Percentiles rank a stretch among this genome's conserved stretches.
phyloP scores from a whole-genome alignment of 2,113 vertebrate genomes.

The Eclectus roratus region DNA sequence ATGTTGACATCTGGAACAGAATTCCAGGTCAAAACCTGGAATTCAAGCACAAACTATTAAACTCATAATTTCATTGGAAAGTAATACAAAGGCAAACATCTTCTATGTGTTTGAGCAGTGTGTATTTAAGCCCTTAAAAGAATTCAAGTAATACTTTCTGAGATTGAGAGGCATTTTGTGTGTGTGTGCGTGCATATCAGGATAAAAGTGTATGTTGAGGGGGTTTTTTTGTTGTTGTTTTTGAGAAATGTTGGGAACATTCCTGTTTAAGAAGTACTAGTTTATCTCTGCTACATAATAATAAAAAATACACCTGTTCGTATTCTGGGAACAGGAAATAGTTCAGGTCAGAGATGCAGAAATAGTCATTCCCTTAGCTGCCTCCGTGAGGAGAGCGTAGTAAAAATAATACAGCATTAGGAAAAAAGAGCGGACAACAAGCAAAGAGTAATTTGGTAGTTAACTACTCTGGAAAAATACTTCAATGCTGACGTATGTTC shows the following conservation, averaged over 20 bases:
- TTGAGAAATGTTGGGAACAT: not conserved
- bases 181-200: fast-evolving
- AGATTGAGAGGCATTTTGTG: not conserved
- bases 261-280: not conserved
- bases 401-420: not conserved
- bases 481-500: not conserved
- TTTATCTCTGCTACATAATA: not conserved
- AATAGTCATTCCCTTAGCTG: not conserved
- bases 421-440: fast-evolving
- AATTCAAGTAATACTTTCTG: not conserved
- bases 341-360: not conserved
- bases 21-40: not conserved
- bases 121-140: not conserved
- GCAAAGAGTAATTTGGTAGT: not conserved
- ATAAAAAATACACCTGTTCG: not conserved
- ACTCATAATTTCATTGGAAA: not conserved
- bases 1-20: not conserved
- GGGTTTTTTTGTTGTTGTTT: not conserved
- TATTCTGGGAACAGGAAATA: not conserved
- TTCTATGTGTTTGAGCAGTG: not conserved
- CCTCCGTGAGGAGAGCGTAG: not conserved
- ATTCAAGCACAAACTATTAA: not conserved
- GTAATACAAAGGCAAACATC: not conserved
- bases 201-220: not conserved
- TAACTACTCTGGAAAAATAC: not conserved